These are phyloP conservation scores for Bufo gargarizans DNA, from an alignment of 2,113 vertebrate species.

Conservation along the genomic window DNA sequence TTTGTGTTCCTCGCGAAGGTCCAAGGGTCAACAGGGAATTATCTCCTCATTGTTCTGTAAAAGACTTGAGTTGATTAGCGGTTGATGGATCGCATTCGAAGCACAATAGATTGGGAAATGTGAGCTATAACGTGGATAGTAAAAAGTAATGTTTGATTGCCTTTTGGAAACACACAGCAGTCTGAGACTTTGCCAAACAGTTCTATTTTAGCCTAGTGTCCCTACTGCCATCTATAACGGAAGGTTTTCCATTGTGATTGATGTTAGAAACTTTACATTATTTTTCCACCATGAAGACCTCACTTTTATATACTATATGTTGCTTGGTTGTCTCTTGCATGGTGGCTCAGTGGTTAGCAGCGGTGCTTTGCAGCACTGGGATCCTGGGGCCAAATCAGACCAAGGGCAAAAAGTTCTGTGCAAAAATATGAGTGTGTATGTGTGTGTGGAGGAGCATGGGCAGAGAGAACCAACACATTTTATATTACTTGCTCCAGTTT, in stretches of 20 bases:
- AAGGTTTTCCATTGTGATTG: background rate
- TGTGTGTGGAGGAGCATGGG: too few species aligned
- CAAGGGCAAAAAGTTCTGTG: too few species aligned
- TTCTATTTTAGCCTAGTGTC: conserved; percentile 48
- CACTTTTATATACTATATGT: background rate
- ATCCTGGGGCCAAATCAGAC: too few species aligned
- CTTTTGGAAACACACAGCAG: conserved; percentile 44
- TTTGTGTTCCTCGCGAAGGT: conserved; percentile 1
- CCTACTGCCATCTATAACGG: background rate
- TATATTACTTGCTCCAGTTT: too few species aligned
- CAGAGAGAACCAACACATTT: too few species aligned
- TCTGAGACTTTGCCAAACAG: conserved; percentile 43
- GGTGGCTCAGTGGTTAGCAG: too few species aligned
- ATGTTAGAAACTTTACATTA: background rate
- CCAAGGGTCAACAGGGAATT: conserved; percentile 41
- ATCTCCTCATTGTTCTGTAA: conserved; percentile 34
- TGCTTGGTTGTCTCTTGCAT: background rate
- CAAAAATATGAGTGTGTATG: too few species aligned
- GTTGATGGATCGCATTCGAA: conserved; percentile 6
- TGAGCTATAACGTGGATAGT: conserved; percentile 4
- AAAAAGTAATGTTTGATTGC: conserved; percentile 49
- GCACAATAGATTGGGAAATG: conserved; percentile 39
- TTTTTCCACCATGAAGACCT: background rate
- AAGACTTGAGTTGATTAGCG: conserved; percentile 31
- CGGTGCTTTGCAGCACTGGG: too few species aligned